phyloP scores from a whole-genome alignment of 1,140 invertebrate species.

The Leptinotarsa defecta region DNA sequence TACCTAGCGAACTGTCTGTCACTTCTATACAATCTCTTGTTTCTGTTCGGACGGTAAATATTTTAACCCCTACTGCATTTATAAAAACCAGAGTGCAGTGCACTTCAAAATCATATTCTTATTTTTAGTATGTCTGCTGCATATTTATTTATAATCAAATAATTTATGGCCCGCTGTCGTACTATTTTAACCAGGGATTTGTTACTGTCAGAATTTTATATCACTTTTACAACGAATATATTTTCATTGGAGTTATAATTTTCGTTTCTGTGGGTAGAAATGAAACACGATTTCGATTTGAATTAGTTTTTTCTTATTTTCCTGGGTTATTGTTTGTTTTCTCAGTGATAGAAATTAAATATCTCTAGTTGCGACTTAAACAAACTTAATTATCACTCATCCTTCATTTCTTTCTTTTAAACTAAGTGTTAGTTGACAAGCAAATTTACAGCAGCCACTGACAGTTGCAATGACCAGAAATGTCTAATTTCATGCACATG shows the following conservation, averaged over 20 bases:
- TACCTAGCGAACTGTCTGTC: too few relatives aligned
- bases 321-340: too few relatives aligned
- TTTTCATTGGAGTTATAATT: not conserved
- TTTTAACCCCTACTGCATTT: constrained; percentile 5
- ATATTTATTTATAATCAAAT: constrained; percentile 7
- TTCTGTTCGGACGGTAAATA: constrained; percentile 4
- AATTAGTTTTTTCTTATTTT: too few relatives aligned
- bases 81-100: not conserved
- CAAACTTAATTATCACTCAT: too few relatives aligned
- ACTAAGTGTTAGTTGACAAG: too few relatives aligned
- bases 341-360: too few relatives aligned
- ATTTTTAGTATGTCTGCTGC: constrained; percentile 8
- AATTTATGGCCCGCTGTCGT: not conserved
- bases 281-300: too few relatives aligned
- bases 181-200: not conserved
- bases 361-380: too few relatives aligned
- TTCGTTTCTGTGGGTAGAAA: not conserved
- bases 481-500: too few relatives aligned
- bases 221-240: not conserved
- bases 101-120: constrained; percentile 4
- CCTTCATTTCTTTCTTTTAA: too few relatives aligned
- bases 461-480: too few relatives aligned
- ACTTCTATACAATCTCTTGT: not conserved
- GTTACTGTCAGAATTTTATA: constrained; percentile 6
- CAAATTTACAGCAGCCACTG: too few relatives aligned